Evolutionary conservation across 2,113 vertebrate genomes (phyloP), one percentile per base, ranked within the genome.

Genomic region (Condylura cristata): DNA sequence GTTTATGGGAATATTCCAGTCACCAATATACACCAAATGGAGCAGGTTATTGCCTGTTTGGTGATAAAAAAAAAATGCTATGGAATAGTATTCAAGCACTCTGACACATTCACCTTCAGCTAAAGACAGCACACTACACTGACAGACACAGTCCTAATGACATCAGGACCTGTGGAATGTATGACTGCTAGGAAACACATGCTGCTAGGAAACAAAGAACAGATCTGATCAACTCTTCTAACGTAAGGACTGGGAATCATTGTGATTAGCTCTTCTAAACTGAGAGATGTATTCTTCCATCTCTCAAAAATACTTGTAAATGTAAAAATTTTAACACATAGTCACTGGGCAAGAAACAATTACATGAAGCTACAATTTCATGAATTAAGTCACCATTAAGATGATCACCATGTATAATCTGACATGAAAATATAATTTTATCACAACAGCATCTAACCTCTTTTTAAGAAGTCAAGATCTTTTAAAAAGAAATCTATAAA

Each of bases 121-220:
- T 3, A 61, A 83, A 92, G 94, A 89, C 87, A 90, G 88, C 28
- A 66, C 58, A 90, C 71, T 70, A 76, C 72, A 81, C 20, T 51
- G 86, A 97, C 83, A 94, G 70, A 91, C 0, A 0, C 8, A 17
- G 86, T 75, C 84, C 89, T 92, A 72, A 81, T 8, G 89, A 97
- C 89, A 96, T 97, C 93, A 96, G 95, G 95, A 97, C 94, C 96
- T 93, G 95, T 93, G 97, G 97, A 98, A 97, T 79, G 14, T 30
- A 63, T 0, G 5, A 92, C 68, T 26, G 85, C 93, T 91, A 86
- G 78, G 7, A 89, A 96, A 90, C 63, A 76, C 86, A 61, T 10
- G 66, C 97, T 97, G 95, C 83, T 95, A 3, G 93, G 91, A 97
- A 96, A 98, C 97, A 97, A 97, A 96, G 84, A 97, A 26, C 16